phyloP scores from a whole-genome alignment of 1,140 invertebrate species.

The Formica selysi region DNA sequence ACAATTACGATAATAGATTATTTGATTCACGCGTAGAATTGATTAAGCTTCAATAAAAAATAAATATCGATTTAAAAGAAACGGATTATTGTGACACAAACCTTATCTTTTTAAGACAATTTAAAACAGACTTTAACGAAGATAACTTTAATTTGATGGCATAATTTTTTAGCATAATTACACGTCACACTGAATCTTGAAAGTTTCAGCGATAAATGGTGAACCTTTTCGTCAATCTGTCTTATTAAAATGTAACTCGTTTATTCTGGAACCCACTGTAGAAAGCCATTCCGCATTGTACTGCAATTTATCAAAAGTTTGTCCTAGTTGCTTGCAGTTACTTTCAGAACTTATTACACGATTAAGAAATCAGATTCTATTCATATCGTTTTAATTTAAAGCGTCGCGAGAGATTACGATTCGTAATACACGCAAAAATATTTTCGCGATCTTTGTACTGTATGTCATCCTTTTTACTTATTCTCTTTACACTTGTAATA shows the following conservation, averaged over 20 bases:
- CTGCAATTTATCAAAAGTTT: slow-evolving; percentile 56
- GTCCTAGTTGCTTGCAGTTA: slow-evolving; percentile 47
- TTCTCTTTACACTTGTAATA: neutral
- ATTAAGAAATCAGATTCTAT: slow-evolving; percentile 19
- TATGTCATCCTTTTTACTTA: neutral
- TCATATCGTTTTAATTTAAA: slow-evolving; percentile 20
- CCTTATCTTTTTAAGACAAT: neutral
- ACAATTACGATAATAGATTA: slow-evolving; percentile 2
- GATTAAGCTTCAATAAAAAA: neutral
- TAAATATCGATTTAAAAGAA: neutral
- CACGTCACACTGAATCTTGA: neutral
- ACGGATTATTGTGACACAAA: neutral
- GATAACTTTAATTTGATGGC: neutral
- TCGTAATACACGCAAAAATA: slow-evolving; percentile 5
- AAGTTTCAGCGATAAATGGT: slow-evolving; percentile 6
- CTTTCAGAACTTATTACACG: slow-evolving; percentile 40
- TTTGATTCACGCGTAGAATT: slow-evolving; percentile 12
- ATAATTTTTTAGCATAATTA: slow-evolving; percentile 35
- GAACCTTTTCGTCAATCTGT: slow-evolving; percentile 20
- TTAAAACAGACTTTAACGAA: neutral
- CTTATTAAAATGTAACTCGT: slow-evolving; percentile 42
- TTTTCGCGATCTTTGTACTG: neutral
- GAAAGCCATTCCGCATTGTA: slow-evolving; percentile 28
- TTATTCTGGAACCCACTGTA: neutral
- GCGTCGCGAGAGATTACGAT: neutral